Evolutionary conservation across 2,888 invertebrate species (phyloP).

Genomic region (Caenorhabditis doughertyi): DNA sequence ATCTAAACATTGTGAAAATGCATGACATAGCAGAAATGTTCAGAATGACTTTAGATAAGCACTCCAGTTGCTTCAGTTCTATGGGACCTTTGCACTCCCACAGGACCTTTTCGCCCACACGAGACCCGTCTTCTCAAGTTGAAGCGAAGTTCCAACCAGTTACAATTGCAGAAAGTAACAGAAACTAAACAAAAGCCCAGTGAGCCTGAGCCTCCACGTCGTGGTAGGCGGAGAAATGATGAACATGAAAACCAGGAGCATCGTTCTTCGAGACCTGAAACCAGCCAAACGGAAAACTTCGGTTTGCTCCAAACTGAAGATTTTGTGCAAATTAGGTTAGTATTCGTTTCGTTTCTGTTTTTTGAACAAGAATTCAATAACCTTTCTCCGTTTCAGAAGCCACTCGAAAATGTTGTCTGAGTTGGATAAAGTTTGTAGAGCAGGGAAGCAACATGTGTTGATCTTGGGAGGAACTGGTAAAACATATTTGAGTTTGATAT

Average conservation of each 20-base stretch:
- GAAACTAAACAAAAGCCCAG: slow-evolving; percentile 17
- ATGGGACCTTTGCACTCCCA: no score
- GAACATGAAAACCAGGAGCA: slow-evolving; percentile 11
- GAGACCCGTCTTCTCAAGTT: no score
- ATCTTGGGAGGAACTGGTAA: slow-evolving; percentile 37
- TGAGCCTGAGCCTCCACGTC: neutral
- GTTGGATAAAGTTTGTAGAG: slow-evolving; percentile 21
- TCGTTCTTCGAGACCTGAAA: slow-evolving; percentile 17
- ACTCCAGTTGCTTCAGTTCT: no score
- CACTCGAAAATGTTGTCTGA: slow-evolving; percentile 56
- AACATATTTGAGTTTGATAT: neutral
- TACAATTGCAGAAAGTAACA: slow-evolving; percentile 21
- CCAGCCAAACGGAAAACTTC: slow-evolving; percentile 20
- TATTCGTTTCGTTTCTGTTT: neutral
- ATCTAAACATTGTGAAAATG: no score
- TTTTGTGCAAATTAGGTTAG: slow-evolving; percentile 60
- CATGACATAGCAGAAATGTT: no score
- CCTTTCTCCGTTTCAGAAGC: slow-evolving; percentile 37
- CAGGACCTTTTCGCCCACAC: no score
- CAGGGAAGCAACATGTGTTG: slow-evolving; percentile 35
- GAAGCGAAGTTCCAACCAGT: no score
- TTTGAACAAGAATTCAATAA: slow-evolving; percentile 1
- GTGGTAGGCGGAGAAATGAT: slow-evolving; percentile 11
- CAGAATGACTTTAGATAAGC: no score
- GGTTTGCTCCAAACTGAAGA: slow-evolving; percentile 40